Conservation (phyloP, 2,113 vertebrate genomes). For the Capreolus pygargus region DNA sequence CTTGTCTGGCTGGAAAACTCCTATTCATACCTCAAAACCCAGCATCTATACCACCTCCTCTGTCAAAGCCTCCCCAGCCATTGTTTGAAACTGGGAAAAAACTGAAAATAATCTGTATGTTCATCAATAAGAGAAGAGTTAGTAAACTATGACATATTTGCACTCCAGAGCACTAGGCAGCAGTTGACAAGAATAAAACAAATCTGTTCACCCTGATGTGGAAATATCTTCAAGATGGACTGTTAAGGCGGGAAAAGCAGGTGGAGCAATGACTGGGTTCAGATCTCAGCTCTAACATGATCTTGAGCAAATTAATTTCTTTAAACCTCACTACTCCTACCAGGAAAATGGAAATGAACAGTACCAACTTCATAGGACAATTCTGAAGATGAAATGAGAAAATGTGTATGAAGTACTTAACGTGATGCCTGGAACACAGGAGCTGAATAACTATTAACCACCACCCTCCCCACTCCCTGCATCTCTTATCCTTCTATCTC, state of each 20-base stretch:
- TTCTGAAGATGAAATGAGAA: background rate
- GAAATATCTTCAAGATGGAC: background rate
- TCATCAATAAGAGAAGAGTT: background rate
- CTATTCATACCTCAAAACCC: background rate
- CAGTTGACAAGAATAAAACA: background rate
- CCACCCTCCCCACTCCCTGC: background rate
- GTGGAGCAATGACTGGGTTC: background rate
- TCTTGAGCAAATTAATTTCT: background rate
- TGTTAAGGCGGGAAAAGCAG: background rate
- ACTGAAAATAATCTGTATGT: background rate
- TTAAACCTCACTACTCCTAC: background rate
- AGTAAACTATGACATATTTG: background rate
- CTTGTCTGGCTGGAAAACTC: background rate
- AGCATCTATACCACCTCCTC: background rate
- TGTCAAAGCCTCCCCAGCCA: background rate
- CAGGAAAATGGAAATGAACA: background rate
- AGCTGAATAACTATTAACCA: background rate
- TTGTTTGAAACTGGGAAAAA: background rate
- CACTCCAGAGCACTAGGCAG: too few relatives aligned
- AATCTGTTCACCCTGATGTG: background rate
- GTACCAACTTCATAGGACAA: background rate
- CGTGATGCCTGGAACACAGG: fast-evolving
- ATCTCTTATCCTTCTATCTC: background rate
- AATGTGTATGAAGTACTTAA: background rate
- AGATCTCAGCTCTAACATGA: background rate